These are phyloP conservation scores for Tribolium madens DNA, from an alignment of 1,140 invertebrate genomes.

Conservation along the genomic window DNA sequence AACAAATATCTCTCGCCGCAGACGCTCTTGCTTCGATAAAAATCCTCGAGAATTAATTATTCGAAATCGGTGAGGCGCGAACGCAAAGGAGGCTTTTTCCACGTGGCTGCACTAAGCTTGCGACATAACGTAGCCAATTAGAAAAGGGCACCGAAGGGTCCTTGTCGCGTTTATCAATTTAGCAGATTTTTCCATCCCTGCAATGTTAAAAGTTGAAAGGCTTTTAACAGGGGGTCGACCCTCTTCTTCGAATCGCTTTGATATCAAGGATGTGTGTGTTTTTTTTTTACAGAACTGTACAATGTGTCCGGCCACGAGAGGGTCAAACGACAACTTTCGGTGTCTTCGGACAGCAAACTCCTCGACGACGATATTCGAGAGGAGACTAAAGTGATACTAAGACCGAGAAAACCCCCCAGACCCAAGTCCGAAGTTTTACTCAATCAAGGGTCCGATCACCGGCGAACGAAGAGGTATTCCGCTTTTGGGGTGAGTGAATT, in stretches of 20 bases:
- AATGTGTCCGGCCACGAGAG: slow-evolving; percentile 80
- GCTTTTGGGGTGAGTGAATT: slow-evolving; percentile 86
- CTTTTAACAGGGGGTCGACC: not conserved
- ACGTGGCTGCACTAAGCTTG: not conserved
- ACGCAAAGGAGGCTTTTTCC: not conserved
- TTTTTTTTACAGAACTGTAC: slow-evolving; percentile 78
- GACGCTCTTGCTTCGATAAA: not conserved
- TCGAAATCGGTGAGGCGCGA: not conserved
- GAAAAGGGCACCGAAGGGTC: not conserved
- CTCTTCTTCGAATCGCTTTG: not conserved
- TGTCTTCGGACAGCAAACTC: slow-evolving; percentile 90
- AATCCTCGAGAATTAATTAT: not conserved
- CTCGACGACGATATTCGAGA: slow-evolving; percentile 87
- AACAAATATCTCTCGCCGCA: too few species aligned
- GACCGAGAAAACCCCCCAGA: slow-evolving; percentile 88
- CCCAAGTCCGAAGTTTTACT: slow-evolving; percentile 91
- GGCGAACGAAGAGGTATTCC: slow-evolving; percentile 88
- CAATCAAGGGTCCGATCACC: slow-evolving; percentile 73
- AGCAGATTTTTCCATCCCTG: not conserved
- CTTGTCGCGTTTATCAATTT: not conserved
- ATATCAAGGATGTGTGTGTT: slow-evolving; percentile 44
- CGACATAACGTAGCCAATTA: not conserved
- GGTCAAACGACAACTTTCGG: slow-evolving; percentile 87
- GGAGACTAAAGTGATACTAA: slow-evolving; percentile 86
- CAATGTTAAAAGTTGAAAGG: not conserved